These are phyloP conservation scores for Cheilosia vernalis DNA, from an alignment of 2,888 invertebrate genomes.

Conservation along the genomic window DNA sequence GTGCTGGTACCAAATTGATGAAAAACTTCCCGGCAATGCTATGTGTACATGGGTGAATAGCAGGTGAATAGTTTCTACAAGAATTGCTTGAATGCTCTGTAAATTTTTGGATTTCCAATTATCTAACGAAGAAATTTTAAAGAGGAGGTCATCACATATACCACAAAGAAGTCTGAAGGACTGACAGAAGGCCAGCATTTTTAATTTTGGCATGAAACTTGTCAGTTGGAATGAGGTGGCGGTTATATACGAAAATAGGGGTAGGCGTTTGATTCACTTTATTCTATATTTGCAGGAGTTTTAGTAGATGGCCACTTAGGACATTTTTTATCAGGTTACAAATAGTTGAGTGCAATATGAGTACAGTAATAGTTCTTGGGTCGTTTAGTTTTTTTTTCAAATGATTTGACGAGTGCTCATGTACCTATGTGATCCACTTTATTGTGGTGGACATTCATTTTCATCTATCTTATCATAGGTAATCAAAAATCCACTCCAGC, in stretches of 20 bases:
- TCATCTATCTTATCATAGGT: no score
- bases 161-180: background rate
- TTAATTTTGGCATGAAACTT: conserved; percentile 26
- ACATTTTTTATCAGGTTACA: no score
- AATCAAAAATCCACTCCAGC: no score
- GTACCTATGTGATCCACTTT: no score
- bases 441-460: no score
- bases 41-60: conserved; percentile 20
- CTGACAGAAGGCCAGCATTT: conserved; percentile 43
- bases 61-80: conserved; percentile 49
- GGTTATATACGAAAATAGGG: conserved; percentile 27
- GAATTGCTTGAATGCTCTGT: conserved; percentile 48
- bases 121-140: conserved; percentile 50
- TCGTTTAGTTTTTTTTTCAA: no score
- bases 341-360: no score
- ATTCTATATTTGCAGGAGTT: no score
- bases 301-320: no score
- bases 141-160: conserved; percentile 28
- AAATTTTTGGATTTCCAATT: conserved; percentile 55
- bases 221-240: conserved; percentile 8
- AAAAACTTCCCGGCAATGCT: conserved; percentile 49
- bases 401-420: no score
- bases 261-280: background rate
- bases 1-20: conserved; percentile 62
- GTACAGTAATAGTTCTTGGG: no score